These are phyloP conservation scores for Dolichopus griseipennis DNA, from an alignment of 2,888 invertebrate species.

Conservation along the genomic window DNA sequence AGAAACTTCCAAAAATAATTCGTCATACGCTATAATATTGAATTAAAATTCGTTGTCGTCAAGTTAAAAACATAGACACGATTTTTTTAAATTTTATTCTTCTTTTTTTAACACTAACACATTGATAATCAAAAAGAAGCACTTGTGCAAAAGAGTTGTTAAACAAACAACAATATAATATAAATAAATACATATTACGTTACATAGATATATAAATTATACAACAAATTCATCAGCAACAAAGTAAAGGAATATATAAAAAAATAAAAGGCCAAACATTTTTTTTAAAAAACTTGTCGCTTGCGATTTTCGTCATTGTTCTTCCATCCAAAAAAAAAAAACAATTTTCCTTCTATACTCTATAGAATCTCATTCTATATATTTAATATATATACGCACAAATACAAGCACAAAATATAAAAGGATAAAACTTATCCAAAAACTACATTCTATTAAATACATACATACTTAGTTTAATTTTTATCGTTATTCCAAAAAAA, in stretches of 20 bases:
- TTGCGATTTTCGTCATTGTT: not conserved
- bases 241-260: not conserved
- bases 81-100: no score
- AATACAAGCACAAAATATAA: not conserved
- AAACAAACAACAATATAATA: not conserved
- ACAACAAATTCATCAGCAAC: not conserved
- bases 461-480: not conserved
- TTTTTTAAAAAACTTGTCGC: not conserved
- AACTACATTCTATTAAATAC: not conserved
- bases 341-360: not conserved
- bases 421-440: not conserved
- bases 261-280: no score
- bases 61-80: no score
- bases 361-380: not conserved
- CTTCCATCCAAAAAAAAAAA: no score
- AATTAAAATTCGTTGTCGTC: no score
- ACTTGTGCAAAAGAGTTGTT: conserved; percentile 6
- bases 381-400: no score
- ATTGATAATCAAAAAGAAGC: not conserved
- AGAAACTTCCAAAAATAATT: no score
- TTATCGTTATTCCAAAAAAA: no score
- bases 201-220: no score
- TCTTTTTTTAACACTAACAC: no score
- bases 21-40: no score
- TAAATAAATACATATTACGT: not conserved